phyloP scores from a whole-genome alignment of 2,888 invertebrate genomes.

The Leptogaster cylindrica region DNA sequence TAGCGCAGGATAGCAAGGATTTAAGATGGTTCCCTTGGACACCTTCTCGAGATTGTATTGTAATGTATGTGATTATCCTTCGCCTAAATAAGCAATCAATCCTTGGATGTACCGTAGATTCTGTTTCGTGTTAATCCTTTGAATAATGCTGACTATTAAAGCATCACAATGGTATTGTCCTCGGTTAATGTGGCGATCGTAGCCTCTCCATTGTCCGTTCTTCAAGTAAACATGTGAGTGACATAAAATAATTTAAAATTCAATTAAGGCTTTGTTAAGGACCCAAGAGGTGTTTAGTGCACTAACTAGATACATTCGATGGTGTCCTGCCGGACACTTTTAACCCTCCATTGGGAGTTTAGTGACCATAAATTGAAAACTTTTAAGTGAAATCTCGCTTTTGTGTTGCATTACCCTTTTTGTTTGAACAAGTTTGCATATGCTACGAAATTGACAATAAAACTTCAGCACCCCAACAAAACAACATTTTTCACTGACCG shows the following conservation, averaged over 20 bases:
- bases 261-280: slow-evolving; percentile 36
- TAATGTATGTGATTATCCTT: slow-evolving; percentile 8
- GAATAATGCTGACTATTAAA: slow-evolving; percentile 27
- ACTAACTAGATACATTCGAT: neutral
- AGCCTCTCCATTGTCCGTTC: slow-evolving; percentile 20
- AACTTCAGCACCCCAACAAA: too few species aligned
- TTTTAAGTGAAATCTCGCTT: neutral
- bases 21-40: neutral
- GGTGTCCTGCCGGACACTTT: slow-evolving; percentile 21
- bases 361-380: slow-evolving; percentile 22
- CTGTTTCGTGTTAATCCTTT: slow-evolving; percentile 22
- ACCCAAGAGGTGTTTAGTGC: neutral
- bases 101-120: neutral
- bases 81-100: slow-evolving; percentile 29
- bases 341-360: neutral
- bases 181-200: slow-evolving; percentile 26
- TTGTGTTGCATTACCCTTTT: too few species aligned
- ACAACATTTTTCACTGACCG: too few species aligned
- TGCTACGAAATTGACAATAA: too few species aligned
- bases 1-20: neutral
- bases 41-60: slow-evolving; percentile 1
- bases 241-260: slow-evolving; percentile 43
- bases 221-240: slow-evolving; percentile 28
- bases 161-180: slow-evolving; percentile 10
- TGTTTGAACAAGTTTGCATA: too few species aligned